Evolutionary conservation across 2,888 invertebrate species (phyloP), one percentile per base, ranked within the genome.

Genomic region (Phasia obesa): DNA sequence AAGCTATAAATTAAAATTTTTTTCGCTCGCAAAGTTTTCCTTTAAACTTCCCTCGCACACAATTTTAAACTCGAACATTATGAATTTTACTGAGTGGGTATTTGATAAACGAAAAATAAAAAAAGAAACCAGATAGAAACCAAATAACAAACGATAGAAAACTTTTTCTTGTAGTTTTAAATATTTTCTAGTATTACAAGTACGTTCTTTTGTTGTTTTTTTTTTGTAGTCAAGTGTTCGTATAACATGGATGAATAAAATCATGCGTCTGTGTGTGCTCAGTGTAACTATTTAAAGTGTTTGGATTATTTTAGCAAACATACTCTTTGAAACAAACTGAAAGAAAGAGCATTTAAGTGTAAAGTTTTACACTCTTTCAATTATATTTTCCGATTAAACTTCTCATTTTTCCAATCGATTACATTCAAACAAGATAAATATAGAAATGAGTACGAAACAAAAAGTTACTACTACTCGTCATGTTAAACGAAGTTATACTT

Each of bases 331-430:
- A 17, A 19, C 35, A 27, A 59, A 62, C 49, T 13, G n/a, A n/a
- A n/a, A n/a, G n/a, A 9, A 60, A 82, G 67, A 78, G 73, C 64
- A 74, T 74, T 69, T 75, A 64, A 70, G 82, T 75, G 78, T 75
- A 70, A 78, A 78, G 57, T 74, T 78, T 74, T 77, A 62, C 77
- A 77, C 78, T 74, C 57, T 49, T 62, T 31, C 21, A 19, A 19
- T 47, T 19, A 17, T 77, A 69, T 60, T 64, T 31, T 55, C n/a
- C n/a, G 31, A 59, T 78, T 82, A 64, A 49, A 70, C 74, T 82
- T 74, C 59, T 65, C 69, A 82, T 70, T 78, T 78, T 82, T 82
- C 82, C 82, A 78, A 78, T 59, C 62, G 82, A 82, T 78, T 82
- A 75, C 78, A 70, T 57, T 35, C 55, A 9, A 27, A 31, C 55